Percentiles rank a stretch among this genome's conserved stretches.
phyloP scores from a whole-genome alignment of 2,888 invertebrate genomes.

The Xestia xanthographa region DNA sequence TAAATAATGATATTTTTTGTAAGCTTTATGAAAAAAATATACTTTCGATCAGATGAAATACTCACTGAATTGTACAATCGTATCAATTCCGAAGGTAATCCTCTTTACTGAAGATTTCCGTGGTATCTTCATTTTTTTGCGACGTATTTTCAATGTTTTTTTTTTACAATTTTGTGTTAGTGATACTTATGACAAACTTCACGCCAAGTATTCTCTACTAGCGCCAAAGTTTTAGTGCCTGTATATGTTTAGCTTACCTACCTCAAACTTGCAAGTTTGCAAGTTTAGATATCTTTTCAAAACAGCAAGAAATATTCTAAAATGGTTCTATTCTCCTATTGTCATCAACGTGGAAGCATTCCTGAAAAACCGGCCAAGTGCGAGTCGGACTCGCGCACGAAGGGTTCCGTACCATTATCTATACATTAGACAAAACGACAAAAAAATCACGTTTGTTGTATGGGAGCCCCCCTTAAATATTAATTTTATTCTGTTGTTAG shows the following conservation, averaged over 20 bases:
- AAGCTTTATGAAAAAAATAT: constrained; percentile 6
- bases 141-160: constrained; percentile 1
- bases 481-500: no score
- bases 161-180: neutral
- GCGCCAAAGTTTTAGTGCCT: neutral
- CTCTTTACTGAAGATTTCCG: constrained; percentile 27
- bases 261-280: neutral
- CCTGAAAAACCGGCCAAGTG: no score
- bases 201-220: neutral
- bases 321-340: neutral
- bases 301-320: neutral
- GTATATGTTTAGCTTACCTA: neutral
- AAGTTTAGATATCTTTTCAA: neutral
- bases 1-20: constrained; percentile 1
- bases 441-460: no score
- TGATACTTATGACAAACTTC: neutral
- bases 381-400: no score
- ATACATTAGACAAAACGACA: no score
- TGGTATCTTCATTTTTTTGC: neutral
- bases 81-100: constrained; percentile 43
- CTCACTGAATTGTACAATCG: constrained; percentile 32
- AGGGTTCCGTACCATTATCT: no score
- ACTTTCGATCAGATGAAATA: constrained; percentile 9
- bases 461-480: no score
- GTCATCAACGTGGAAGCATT: neutral